phyloP scores from a whole-genome alignment of 2,888 invertebrate genomes.

The Omphaloscelis lunosa region DNA sequence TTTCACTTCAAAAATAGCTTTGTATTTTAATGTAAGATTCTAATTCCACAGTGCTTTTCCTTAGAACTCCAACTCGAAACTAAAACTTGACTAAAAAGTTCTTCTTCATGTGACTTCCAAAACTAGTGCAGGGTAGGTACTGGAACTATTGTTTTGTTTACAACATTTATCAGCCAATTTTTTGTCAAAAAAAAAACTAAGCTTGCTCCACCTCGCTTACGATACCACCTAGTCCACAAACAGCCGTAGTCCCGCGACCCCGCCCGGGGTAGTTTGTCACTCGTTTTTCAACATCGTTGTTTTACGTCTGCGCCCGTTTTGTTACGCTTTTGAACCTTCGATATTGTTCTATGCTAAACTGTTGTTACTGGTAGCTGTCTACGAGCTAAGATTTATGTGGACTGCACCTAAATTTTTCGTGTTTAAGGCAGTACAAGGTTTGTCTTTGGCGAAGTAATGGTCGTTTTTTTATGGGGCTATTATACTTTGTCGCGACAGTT shows the following conservation, averaged over 20 bases:
- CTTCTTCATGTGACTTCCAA: background rate
- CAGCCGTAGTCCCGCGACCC: slow-evolving; percentile 74
- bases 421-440: slow-evolving; percentile 9
- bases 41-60: background rate
- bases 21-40: background rate
- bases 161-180: background rate
- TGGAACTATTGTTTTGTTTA: background rate
- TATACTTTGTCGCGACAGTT: slow-evolving; percentile 1
- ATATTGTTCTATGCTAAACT: slow-evolving; percentile 69
- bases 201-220: slow-evolving; percentile 26
- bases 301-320: slow-evolving; percentile 74
- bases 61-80: too few species aligned
- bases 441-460: background rate
- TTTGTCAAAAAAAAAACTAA: slow-evolving; percentile 7
- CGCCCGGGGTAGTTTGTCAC: slow-evolving; percentile 78
- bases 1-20: too few species aligned
- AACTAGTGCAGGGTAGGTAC: background rate
- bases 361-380: slow-evolving; percentile 53
- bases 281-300: slow-evolving; percentile 71
- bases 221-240: slow-evolving; percentile 62
- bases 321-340: slow-evolving; percentile 72
- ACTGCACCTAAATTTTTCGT: slow-evolving; percentile 38
- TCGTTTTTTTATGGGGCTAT: slow-evolving; percentile 16
- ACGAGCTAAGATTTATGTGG: slow-evolving; percentile 43
- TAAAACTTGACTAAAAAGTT: background rate